Evolutionary conservation across 2,888 invertebrate species (phyloP).

Genomic region (Patella pellucida): DNA sequence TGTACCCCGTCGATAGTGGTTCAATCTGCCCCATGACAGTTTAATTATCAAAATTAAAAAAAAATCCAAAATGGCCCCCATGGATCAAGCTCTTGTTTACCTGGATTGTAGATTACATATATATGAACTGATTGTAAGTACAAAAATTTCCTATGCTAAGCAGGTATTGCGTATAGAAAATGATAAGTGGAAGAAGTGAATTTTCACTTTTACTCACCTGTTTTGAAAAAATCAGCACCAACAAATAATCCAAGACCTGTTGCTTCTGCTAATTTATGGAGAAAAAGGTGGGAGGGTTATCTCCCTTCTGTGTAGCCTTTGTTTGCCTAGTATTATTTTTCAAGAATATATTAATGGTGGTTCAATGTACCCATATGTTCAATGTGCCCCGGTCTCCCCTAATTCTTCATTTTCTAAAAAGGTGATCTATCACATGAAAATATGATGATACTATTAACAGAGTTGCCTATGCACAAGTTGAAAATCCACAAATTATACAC

Average conservation of each 20-base stretch:
- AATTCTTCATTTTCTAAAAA: no score
- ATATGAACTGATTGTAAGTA: no score
- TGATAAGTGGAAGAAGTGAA: not conserved
- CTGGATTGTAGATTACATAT: no score
- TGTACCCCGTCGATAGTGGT: not conserved
- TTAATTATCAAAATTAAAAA: no score
- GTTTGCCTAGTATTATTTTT: not conserved
- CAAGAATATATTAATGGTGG: not conserved
- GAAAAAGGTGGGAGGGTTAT: not conserved
- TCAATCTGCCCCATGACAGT: not conserved
- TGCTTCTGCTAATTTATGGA: not conserved
- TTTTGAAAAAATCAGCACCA: not conserved
- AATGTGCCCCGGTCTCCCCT: constrained; percentile 15
- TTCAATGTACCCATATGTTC: constrained; percentile 1
- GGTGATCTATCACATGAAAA: no score
- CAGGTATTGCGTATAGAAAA: no score
- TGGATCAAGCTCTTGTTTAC: no score
- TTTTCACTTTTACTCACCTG: not conserved
- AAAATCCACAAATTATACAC: no score
- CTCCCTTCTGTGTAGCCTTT: not conserved
- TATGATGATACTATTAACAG: no score
- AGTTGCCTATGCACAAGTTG: no score
- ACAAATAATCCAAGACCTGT: not conserved
- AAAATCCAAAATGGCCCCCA: no score
- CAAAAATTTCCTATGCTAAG: no score